Evolutionary conservation across 2,113 vertebrate species (phyloP), one percentile per base, ranked within the genome.

Genomic region (Lipophrys pholis): DNA sequence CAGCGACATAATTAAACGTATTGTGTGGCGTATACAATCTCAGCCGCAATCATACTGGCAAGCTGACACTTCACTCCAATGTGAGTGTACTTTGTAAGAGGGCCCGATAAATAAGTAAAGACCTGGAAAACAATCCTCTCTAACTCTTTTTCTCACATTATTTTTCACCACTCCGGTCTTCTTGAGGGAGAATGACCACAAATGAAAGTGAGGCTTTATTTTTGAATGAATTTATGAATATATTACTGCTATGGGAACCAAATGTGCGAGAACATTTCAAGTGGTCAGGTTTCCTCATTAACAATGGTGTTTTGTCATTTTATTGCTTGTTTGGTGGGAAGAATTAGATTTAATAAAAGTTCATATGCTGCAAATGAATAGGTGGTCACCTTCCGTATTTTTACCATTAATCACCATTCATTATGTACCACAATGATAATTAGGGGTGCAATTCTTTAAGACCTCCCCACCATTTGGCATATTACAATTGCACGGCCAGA

Each of bases 1-100:
- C 60, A 80, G 80, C 67, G 38, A 88, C 69, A 78, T 91, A 93
- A 93, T 93, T 92, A 91, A 90, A 92, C 74, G 66, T 81, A 86
- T 90, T 91, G 87, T 92, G 87, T 65, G 79, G 64, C 38, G 58
- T 62, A 62, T 61, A 83, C 64, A 82, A 80, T 80, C 73, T 80
- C 42, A n/a, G 62, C 80, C n/a, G 73, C 63, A 59, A 87, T 89
- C 85, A 78, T 58, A 61, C 56, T 17, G 56, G 59, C 82, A 75
- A 73, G 76, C 75, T 88, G 90, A 90, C 87, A 84, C 82, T 81
- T 91, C 74, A 61, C 77, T 90, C 84, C 81, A 81, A 88, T 77
- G 71, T 42, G 48, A 81, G 72, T 64, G 74, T 76, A 77, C 86
- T 86, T 78, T 14, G 61, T 65, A 63, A 79, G 60, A 54, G 67